Evolutionary conservation across 2,797 vertebrate genomes (phyloP), one percentile per base, ranked within the genome.

Genomic region (Australoheros facetus): DNA sequence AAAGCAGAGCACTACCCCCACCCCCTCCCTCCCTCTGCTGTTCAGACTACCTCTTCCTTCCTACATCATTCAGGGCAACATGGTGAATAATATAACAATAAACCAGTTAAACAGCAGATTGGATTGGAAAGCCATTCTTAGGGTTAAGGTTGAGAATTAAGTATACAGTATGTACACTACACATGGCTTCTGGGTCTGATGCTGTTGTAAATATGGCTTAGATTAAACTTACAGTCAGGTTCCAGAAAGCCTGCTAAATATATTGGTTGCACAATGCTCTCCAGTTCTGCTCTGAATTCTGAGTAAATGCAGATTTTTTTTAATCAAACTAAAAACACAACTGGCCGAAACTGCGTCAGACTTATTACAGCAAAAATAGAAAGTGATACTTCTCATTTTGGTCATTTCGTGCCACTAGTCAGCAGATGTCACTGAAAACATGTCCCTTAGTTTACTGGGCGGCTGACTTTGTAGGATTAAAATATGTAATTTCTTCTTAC

Each of bases 1-100:
- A 19, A 66, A 78, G 70, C 75, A 75, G 86, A 88, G 73, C 77
- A 57, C 76, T 48, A 51, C 78, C 37, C 34, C 34, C 64, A 75
- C 7, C 71, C 72, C 37, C 32, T 34, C 32, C 30, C 30, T 32
- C 62, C 78, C 79, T 85, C 82, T 86, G 53, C 81, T 86, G 87
- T 85, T 78, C 77, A 73, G 0, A 78, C 59, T 26, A 5, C 53
- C 42, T 37, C 62, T 51, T 69, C 23, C 64, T 13, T 0, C 42
- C 26, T 54, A 11, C 71, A 51, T 64, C 26, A 76, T 73, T 5
- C 73, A 58, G 5, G 9, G 26, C 14, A 21, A 53, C 66, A 12
- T 17, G 7, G 17, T 78, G 28, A 57, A 37, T 69, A 26, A 57
- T 53, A 3, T 51, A 39, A 9, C 10, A 12, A 70, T 60, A 75